These are phyloP conservation scores for Peucedramus taeniatus DNA, from an alignment of 2,113 vertebrate genomes.

Conservation along the genomic window DNA sequence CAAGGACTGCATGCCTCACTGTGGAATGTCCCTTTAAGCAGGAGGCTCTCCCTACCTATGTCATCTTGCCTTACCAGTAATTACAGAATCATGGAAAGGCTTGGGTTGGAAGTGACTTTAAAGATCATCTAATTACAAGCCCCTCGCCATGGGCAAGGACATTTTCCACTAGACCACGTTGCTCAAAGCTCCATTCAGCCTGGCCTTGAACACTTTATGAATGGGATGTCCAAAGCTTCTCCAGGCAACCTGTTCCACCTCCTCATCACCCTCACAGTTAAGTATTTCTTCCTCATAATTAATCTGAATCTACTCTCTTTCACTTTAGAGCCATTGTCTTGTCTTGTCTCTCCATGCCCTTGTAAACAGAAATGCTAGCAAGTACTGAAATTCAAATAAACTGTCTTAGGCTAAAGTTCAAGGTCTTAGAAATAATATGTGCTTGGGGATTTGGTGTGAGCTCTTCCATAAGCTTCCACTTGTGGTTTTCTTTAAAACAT, in stretches of 20 bases:
- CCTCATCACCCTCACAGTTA: not conserved
- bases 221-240: not conserved
- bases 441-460: not conserved
- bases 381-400: not conserved
- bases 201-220: not conserved
- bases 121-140: not conserved
- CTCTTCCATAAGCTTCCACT: not conserved
- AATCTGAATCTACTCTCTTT: not conserved
- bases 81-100: not conserved
- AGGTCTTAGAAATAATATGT: not conserved
- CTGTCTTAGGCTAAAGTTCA: not conserved
- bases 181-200: not conserved
- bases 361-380: not conserved
- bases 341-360: not conserved
- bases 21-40: not conserved
- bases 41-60: not conserved
- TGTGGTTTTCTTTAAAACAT: not conserved
- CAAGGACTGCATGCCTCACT: not conserved
- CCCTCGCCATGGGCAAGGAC: fast-evolving
- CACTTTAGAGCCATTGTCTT: not conserved
- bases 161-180: not conserved
- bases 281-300: not conserved
- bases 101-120: not conserved
- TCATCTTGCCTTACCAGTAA: not conserved
- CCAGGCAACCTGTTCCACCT: not conserved